Conservation (phyloP, 37 sponge, comb jelly and placozoan genomes). For the Cladorhizidae sp. region DNA sequence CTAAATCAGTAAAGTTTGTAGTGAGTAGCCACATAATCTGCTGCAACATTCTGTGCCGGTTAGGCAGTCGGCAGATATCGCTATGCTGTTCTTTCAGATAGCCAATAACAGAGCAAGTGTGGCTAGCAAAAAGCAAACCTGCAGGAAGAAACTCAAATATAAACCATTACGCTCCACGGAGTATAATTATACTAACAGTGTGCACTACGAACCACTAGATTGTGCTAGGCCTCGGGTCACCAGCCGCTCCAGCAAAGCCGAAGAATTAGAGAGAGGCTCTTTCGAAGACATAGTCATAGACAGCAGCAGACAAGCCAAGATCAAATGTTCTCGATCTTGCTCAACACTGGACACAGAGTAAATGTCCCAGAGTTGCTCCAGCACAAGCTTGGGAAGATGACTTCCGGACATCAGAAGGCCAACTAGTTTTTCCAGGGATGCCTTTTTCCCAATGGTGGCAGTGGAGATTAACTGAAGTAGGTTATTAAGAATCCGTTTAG, state of each 20-base stretch:
- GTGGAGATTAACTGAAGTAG: conserved; percentile 23
- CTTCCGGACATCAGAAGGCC: conserved; percentile 43
- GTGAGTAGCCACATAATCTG: conserved; percentile 27
- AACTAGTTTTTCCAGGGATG: conserved; percentile 79
- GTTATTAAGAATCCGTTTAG: neutral
- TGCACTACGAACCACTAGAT: neutral
- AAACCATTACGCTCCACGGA: neutral
- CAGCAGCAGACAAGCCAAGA: neutral
- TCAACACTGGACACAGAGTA: neutral
- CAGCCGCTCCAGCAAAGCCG: neutral
- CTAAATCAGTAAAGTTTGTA: neutral
- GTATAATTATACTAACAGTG: neutral
- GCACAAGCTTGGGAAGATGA: conserved; percentile 46
- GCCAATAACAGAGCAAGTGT: conserved; percentile 55
- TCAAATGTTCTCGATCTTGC: neutral
- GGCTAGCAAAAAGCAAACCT: conserved; percentile 58
- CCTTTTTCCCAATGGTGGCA: conserved; percentile 61
- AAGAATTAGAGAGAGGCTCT: neutral
- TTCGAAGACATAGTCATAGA: neutral
- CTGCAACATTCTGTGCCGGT: conserved; percentile 46
- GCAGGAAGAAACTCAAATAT: neutral
- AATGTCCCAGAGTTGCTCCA: conserved; percentile 55
- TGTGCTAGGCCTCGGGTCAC: neutral
- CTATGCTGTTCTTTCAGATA: neutral
- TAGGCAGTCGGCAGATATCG: conserved; percentile 34